These are phyloP conservation scores for Oryzias melastigma DNA, from an alignment of 2,113 vertebrate genomes.

Conservation along the genomic window DNA sequence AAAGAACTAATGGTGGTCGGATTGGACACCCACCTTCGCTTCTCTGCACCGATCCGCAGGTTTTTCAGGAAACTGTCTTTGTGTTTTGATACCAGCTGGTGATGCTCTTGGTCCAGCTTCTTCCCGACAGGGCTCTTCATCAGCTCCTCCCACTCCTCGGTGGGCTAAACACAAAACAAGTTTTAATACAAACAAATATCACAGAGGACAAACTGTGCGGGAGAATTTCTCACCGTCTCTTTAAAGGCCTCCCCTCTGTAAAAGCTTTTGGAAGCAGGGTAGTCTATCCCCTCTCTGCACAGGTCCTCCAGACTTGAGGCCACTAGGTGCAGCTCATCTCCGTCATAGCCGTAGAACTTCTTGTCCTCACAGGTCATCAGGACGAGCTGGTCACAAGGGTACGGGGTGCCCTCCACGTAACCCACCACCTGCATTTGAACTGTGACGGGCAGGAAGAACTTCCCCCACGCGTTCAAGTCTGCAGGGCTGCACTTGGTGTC, in stretches of 20 bases:
- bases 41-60: background rate
- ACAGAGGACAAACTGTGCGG: no score
- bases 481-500: slow-evolving; percentile 20
- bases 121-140: background rate
- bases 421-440: slow-evolving; percentile 45
- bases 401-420: slow-evolving; percentile 7
- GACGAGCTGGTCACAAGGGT: slow-evolving; percentile 27
- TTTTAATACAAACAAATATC: no score
- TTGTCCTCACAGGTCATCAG: slow-evolving; percentile 46
- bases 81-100: background rate
- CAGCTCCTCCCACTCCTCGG: slow-evolving; percentile 17
- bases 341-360: slow-evolving; percentile 37
- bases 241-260: slow-evolving; percentile 44
- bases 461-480: slow-evolving; percentile 31
- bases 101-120: slow-evolving; percentile 3
- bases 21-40: background rate
- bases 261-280: slow-evolving; percentile 27
- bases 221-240: slow-evolving; percentile 28
- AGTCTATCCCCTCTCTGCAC: rapidly evolving
- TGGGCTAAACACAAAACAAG: slow-evolving; percentile 2
- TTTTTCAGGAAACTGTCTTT: background rate
- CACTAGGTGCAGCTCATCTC: slow-evolving; percentile 43
- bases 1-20: background rate
- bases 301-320: background rate
- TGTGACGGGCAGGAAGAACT: slow-evolving; percentile 30